Conservation (phyloP, 2,888 invertebrate genomes). For the Crioceris asparagi region DNA sequence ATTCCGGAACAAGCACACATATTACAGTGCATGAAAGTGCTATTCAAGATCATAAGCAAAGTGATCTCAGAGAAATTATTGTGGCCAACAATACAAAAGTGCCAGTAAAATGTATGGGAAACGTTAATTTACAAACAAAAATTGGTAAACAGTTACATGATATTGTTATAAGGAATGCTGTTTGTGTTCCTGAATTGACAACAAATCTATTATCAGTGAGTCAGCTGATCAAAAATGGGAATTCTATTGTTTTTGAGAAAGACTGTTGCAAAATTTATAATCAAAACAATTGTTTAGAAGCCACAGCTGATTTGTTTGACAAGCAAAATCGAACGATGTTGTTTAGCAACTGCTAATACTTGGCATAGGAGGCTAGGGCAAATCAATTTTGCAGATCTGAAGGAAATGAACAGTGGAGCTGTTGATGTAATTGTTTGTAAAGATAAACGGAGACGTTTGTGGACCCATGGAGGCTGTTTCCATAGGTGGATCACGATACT, state of each 20-base stretch:
- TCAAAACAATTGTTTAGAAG: neutral
- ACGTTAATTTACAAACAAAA: slow-evolving; percentile 7
- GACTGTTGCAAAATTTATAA: slow-evolving; percentile 7
- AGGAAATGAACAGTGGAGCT: too few species aligned
- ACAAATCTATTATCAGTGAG: slow-evolving; percentile 12
- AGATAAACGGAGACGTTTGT: too few species aligned
- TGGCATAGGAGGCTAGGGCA: too few species aligned
- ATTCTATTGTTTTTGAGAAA: slow-evolving; percentile 8
- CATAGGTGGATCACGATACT: too few species aligned
- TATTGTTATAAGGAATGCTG: slow-evolving; percentile 6
- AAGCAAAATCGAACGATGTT: too few species aligned
- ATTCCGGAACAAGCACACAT: slow-evolving; percentile 23
- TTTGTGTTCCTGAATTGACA: slow-evolving; percentile 9
- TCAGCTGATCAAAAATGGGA: slow-evolving; percentile 9
- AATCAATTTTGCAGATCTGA: too few species aligned
- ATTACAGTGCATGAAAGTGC: slow-evolving; percentile 14
- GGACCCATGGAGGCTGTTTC: too few species aligned
- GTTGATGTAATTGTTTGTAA: too few species aligned
- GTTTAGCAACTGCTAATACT: too few species aligned
- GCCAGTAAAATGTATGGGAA: slow-evolving; percentile 7
- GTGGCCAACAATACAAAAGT: slow-evolving; percentile 9
- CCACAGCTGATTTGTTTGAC: neutral
- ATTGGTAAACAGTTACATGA: slow-evolving; percentile 5
- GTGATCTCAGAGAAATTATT: slow-evolving; percentile 9
- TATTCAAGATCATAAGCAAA: slow-evolving; percentile 6